Conservation (phyloP, 1,140 invertebrate genomes). For the Aphis gossypii region DNA sequence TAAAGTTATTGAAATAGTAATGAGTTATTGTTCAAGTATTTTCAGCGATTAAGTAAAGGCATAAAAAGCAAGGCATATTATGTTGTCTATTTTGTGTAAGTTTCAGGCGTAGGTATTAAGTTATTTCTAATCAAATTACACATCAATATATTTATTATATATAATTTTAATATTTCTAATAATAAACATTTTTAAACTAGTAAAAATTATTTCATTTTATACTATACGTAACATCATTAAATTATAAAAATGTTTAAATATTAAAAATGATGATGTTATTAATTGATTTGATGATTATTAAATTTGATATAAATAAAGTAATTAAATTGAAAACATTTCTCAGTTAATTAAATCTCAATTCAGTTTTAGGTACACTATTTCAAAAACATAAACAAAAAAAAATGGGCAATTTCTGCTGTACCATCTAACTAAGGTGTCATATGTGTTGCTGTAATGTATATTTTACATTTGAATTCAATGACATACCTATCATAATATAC, state of each 20-base stretch:
- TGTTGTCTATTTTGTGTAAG: conserved; percentile 32
- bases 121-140: background rate
- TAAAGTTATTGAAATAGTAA: no score
- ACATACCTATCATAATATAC: no score
- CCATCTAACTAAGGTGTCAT: no score
- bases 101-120: conserved; percentile 31
- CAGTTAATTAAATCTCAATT: no score
- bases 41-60: background rate
- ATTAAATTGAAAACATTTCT: no score
- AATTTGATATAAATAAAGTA: no score
- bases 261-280: background rate
- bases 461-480: no score
- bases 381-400: no score
- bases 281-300: no score
- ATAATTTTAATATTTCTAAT: background rate
- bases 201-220: background rate
- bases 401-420: no score
- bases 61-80: background rate
- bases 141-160: background rate
- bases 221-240: background rate
- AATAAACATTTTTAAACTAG: background rate
- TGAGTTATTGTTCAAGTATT: background rate
- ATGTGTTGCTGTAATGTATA: no score
- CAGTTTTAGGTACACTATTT: no score
- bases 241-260: background rate